Percentiles rank a stretch among this genome's conserved stretches.
These are phyloP conservation scores for Nomada fabriciana DNA, from an alignment of 2,888 invertebrate species.

Conservation along the genomic window DNA sequence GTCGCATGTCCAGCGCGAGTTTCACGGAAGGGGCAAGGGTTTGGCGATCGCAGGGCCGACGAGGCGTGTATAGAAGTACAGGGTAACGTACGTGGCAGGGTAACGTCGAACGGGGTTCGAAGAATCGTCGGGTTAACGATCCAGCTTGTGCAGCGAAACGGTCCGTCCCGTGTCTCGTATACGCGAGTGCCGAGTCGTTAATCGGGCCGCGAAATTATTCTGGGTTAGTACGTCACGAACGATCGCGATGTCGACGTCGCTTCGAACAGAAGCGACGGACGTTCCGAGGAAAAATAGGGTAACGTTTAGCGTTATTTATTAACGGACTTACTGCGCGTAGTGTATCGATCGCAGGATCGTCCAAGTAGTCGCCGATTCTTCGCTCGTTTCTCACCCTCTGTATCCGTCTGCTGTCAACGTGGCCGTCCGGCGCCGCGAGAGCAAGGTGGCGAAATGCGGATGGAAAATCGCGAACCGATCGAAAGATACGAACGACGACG, in stretches of 20 bases:
- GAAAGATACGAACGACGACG: constrained; percentile 64
- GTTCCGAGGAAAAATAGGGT: neutral
- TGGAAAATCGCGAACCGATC: neutral
- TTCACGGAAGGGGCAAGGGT: neutral
- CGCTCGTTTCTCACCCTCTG: constrained; percentile 13
- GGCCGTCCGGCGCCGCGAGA: no score
- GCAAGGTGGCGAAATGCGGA: no score
- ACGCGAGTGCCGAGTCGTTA: no score
- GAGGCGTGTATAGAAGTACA: no score
- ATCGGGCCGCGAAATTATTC: no score
- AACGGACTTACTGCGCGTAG: constrained; percentile 72
- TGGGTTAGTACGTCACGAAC: no score
- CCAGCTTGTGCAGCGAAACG: no score
- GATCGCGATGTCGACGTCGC: neutral
- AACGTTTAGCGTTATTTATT: neutral
- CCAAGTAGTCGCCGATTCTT: neutral
- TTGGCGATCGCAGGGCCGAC: no score
- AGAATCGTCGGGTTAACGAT: no score
- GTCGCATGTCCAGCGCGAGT: neutral
- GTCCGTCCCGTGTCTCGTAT: no score
- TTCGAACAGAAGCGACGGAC: neutral
- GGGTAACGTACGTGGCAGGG: constrained; percentile 20
- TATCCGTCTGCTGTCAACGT: neutral
- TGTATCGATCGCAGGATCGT: neutral
- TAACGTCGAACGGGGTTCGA: no score